Conservation (phyloP, 1,140 invertebrate genomes). For the Bombus superbus region DNA sequence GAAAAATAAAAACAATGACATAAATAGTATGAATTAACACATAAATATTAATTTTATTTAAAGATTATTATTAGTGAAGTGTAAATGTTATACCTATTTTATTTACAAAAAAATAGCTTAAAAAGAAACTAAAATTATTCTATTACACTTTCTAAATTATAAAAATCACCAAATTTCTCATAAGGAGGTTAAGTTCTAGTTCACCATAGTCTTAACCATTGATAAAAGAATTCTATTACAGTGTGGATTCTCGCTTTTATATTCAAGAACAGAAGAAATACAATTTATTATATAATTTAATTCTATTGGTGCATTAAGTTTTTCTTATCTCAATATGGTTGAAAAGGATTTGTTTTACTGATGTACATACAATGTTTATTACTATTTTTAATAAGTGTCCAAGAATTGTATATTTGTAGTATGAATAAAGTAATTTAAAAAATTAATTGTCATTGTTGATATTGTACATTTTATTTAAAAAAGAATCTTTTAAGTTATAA, state of each 20-base stretch:
- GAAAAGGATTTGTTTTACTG: not conserved
- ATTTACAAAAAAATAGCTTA: not conserved
- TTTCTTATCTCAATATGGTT: not conserved
- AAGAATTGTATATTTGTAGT: not conserved
- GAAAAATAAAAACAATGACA: not conserved
- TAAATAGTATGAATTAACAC: not conserved
- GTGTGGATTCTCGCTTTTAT: not conserved
- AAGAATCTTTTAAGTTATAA: too few relatives aligned
- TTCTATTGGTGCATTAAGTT: not conserved
- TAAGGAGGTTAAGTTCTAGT: constrained; percentile 15
- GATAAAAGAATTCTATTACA: not conserved
- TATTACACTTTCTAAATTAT: not conserved
- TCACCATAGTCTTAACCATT: not conserved
- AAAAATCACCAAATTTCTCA: not conserved
- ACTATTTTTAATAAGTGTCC: not conserved
- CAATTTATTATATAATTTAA: not conserved
- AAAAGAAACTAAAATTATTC: not conserved
- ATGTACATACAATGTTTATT: not conserved
- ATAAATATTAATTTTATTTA: not conserved
- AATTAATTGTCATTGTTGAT: not conserved
- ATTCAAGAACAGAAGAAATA: not conserved
- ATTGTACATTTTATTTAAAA: not conserved
- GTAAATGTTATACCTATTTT: not conserved
- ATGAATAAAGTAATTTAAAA: not conserved
- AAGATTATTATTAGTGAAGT: too few relatives aligned